phyloP scores from a whole-genome alignment of 1,140 invertebrate genomes.

The Neomicropteryx cornuta region DNA sequence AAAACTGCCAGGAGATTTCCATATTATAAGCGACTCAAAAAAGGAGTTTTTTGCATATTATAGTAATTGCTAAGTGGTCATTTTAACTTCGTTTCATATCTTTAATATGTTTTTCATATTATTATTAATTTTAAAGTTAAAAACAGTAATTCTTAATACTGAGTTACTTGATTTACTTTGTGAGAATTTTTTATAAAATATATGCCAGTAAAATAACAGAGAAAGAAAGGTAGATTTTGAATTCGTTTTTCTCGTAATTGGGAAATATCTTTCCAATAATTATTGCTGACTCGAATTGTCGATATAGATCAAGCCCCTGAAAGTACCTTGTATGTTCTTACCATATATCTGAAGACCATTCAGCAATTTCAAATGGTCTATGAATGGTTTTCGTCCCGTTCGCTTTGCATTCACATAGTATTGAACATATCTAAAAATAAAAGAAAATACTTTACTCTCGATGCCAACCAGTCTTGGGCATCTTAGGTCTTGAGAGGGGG shows the following conservation, averaged over 20 bases:
- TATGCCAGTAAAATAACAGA: constrained; percentile 4
- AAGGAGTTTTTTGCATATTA: too few relatives aligned
- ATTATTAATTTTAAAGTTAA: too few relatives aligned
- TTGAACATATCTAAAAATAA: constrained; percentile 49
- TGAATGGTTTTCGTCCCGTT: constrained; percentile 49
- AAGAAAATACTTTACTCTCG: constrained; percentile 8
- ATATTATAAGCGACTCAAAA: too few relatives aligned
- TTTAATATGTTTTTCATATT: too few relatives aligned
- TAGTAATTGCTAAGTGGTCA: too few relatives aligned
- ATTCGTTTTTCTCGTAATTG: background rate
- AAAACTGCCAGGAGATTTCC: too few relatives aligned
- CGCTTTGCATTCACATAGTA: constrained; percentile 48
- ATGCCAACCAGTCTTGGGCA: constrained; percentile 4
- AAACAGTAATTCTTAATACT: too few relatives aligned
- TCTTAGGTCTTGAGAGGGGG: too few relatives aligned
- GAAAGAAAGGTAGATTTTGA: constrained; percentile 1
- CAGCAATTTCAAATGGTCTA: constrained; percentile 55
- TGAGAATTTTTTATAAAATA: constrained; percentile 4
- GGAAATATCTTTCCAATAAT: constrained; percentile 1
- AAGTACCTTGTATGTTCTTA: too few relatives aligned
- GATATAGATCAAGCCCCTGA: too few relatives aligned
- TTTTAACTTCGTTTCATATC: too few relatives aligned
- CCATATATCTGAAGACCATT: constrained; percentile 65
- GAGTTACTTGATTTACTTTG: constrained; percentile 1
- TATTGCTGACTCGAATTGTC: constrained; percentile 14